A percentile compares a stretch with the other conserved stretches of the same genome.
Evolutionary conservation across 2,113 vertebrate species (phyloP).

Genomic region (Propithecus coquereli): DNA sequence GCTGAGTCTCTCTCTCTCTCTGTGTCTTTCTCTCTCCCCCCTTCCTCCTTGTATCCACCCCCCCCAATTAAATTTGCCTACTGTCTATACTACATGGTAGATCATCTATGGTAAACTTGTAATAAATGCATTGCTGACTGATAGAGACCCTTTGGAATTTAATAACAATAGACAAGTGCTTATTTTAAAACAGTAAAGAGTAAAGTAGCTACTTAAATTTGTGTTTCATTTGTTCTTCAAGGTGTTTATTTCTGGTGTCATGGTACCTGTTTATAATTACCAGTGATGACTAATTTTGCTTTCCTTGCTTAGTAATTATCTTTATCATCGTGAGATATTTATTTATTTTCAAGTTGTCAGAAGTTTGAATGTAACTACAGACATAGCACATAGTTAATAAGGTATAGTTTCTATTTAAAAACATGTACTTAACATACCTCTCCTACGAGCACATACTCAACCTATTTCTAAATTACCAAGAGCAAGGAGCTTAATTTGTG

Average conservation of each 20-base stretch:
- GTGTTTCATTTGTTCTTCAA: background rate
- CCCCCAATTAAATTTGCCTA: background rate
- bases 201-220: background rate
- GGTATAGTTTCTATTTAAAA: constrained; percentile 47
- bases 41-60: background rate
- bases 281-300: background rate
- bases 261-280: background rate
- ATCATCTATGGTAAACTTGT: background rate
- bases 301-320: background rate
- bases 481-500: background rate
- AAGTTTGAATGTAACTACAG: background rate
- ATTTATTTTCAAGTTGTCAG: constrained; percentile 29
- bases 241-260: background rate
- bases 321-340: background rate
- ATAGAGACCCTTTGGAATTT: background rate
- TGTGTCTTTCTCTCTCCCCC: no score
- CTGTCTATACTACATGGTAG: background rate
- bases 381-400: background rate
- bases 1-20: background rate
- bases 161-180: background rate
- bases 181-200: background rate
- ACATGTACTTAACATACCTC: background rate
- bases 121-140: background rate
- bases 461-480: constrained; percentile 34
- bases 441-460: background rate